phyloP scores from a whole-genome alignment of 2,113 vertebrate species.

The Terrapene triunguis region DNA sequence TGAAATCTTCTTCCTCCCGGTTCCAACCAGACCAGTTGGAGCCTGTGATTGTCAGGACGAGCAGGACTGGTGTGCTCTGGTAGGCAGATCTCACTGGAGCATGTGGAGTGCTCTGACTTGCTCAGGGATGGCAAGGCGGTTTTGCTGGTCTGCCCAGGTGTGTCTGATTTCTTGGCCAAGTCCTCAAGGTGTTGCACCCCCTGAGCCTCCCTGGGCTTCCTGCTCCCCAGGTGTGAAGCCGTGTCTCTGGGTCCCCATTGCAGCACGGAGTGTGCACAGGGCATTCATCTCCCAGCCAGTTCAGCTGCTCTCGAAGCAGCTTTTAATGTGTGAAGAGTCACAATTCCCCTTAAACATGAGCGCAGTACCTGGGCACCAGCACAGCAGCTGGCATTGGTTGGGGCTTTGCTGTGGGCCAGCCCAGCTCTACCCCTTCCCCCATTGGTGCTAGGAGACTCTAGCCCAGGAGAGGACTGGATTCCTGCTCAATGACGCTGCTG shows the following conservation, averaged over 20 bases:
- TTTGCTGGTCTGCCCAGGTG: neutral
- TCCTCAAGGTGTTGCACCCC: neutral
- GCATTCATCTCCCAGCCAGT: neutral
- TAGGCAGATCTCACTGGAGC: too few species aligned
- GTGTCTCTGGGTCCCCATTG: neutral
- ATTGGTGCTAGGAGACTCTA: neutral
- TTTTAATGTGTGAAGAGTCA: neutral
- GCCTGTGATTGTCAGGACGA: too few species aligned
- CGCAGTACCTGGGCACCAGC: neutral
- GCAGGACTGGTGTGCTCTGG: too few species aligned
- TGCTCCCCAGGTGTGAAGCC: neutral
- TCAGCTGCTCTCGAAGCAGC: neutral
- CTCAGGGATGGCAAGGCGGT: too few species aligned
- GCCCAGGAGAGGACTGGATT: neutral
- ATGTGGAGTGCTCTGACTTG: too few species aligned
- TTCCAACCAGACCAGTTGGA: too few species aligned
- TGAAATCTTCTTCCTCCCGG: too few species aligned
- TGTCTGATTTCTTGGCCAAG: neutral
- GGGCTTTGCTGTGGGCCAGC: neutral
- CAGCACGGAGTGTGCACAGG: neutral
- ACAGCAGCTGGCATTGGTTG: neutral
- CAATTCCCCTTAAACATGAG: too few species aligned
- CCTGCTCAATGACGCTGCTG: neutral
- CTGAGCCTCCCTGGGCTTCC: neutral
- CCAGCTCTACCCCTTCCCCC: neutral